Percentiles rank a stretch among this genome's conserved stretches.
These are phyloP conservation scores for Nansenia antarctica DNA, from an alignment of 2,113 vertebrate genomes.

Conservation along the genomic window DNA sequence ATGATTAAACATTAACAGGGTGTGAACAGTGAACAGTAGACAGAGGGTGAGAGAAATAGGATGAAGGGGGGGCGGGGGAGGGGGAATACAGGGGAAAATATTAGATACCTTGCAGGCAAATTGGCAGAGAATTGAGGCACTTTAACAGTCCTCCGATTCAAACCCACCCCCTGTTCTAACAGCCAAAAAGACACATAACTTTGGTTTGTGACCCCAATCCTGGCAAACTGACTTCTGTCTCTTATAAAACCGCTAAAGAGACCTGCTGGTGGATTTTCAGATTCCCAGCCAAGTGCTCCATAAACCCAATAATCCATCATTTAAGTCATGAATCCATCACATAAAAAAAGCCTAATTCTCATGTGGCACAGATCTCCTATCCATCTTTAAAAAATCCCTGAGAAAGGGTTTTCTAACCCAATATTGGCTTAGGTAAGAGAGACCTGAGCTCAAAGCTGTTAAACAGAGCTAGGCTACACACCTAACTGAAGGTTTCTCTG, in stretches of 20 bases:
- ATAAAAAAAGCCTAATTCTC: conserved; percentile 9
- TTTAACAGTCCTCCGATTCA: neutral
- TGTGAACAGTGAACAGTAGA: neutral
- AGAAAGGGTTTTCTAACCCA: conserved; percentile 17
- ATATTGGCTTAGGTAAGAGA: conserved; percentile 1
- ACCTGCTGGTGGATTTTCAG: neutral
- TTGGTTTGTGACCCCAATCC: neutral
- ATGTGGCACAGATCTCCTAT: conserved; percentile 11
- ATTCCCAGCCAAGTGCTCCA: conserved; percentile 1
- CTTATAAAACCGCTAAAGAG: neutral
- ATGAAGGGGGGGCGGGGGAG: neutral
- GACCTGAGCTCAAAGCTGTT: conserved; percentile 11
- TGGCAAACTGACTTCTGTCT: neutral
- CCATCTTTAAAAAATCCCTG: neutral
- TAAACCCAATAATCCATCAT: conserved; percentile 9
- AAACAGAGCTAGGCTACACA: too few relatives aligned
- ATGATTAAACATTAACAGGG: conserved; percentile 17
- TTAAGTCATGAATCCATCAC: conserved; percentile 12
- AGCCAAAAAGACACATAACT: neutral
- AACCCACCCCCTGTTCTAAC: neutral
- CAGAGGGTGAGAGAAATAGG: neutral
- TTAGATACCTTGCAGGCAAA: neutral
- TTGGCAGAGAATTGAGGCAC: neutral
- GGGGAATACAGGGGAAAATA: neutral
- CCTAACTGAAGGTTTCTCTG: conserved; percentile 8